Percentiles rank a stretch among this genome's conserved stretches.
Conservation (phyloP, 2,888 invertebrate species). For the Arrhopalites spinosus region DNA sequence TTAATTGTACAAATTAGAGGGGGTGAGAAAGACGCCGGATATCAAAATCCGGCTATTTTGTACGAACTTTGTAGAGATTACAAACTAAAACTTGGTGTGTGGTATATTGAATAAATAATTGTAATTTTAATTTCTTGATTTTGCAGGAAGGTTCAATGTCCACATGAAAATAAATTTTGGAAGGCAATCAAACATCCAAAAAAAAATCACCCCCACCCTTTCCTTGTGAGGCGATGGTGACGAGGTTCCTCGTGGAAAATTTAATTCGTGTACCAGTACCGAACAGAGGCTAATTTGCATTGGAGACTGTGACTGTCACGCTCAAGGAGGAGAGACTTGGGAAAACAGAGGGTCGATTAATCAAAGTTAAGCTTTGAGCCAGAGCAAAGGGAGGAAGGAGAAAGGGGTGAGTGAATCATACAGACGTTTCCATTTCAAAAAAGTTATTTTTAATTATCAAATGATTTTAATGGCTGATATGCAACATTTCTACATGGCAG, state of each 20-base stretch:
- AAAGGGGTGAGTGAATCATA: slow-evolving; percentile 33
- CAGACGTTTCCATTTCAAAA: slow-evolving; percentile 26
- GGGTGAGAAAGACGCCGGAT: too few relatives aligned
- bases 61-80: too few relatives aligned
- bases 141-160: too few relatives aligned
- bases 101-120: too few relatives aligned
- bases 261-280: not conserved
- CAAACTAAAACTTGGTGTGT: too few relatives aligned
- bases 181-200: too few relatives aligned
- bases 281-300: slow-evolving; percentile 14
- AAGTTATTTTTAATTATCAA: slow-evolving; percentile 36
- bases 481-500: slow-evolving; percentile 30
- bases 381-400: not conserved
- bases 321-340: not conserved
- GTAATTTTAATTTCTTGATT: too few relatives aligned
- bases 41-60: too few relatives aligned
- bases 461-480: slow-evolving; percentile 33
- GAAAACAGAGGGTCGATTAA: slow-evolving; percentile 32
- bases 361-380: slow-evolving; percentile 23
- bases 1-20: too few relatives aligned
- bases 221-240: too few relatives aligned
- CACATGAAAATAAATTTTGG: too few relatives aligned
- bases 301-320: not conserved
- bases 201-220: too few relatives aligned
- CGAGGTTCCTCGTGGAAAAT: not conserved